These are phyloP conservation scores for Drosophila bunnanda DNA, from an alignment of 2,888 invertebrate species.

Conservation along the genomic window DNA sequence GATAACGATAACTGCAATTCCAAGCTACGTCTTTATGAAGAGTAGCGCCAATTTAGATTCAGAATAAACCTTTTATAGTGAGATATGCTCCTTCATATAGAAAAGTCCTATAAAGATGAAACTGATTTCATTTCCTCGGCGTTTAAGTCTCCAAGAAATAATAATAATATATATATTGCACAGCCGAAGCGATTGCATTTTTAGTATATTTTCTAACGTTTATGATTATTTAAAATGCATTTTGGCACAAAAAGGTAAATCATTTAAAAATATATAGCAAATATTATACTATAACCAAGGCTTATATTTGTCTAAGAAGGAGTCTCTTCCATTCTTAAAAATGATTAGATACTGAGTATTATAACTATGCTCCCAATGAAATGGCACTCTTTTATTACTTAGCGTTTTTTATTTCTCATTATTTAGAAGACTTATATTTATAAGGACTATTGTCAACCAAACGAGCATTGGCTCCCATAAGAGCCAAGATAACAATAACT, in stretches of 20 bases:
- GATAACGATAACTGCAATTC: neutral
- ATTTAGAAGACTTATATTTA: too few relatives aligned
- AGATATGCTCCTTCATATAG: neutral
- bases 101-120: neutral
- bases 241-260: too few relatives aligned
- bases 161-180: too few relatives aligned
- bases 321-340: too few relatives aligned
- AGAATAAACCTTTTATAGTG: rapidly evolving
- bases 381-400: too few relatives aligned
- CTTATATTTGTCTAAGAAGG: too few relatives aligned
- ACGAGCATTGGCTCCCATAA: neutral
- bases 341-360: too few relatives aligned
- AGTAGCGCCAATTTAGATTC: neutral
- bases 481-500: neutral
- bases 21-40: neutral
- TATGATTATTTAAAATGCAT: neutral
- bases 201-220: neutral
- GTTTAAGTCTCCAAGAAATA: neutral
- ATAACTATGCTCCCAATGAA: too few relatives aligned
- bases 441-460: neutral
- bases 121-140: neutral
- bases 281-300: too few relatives aligned
- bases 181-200: neutral
- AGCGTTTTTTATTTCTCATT: too few relatives aligned
- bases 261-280: too few relatives aligned